phyloP scores from a whole-genome alignment of 2,888 invertebrate species.

The Tenodera sinensis region DNA sequence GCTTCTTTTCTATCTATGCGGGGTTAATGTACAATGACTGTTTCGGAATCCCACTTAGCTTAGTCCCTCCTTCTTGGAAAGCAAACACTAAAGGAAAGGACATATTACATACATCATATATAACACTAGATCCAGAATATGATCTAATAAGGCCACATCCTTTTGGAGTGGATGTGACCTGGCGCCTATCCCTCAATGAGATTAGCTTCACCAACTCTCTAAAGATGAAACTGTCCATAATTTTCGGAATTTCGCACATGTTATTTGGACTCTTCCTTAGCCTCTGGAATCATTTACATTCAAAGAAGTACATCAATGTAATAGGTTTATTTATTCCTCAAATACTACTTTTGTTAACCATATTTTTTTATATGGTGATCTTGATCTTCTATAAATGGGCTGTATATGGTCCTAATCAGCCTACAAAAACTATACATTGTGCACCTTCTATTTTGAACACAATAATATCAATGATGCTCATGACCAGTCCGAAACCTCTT shows the following conservation, averaged over 20 bases:
- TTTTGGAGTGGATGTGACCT: constrained; percentile 55
- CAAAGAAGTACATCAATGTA: constrained; percentile 42
- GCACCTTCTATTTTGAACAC: constrained; percentile 77
- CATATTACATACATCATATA: background rate
- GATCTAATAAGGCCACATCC: constrained; percentile 46
- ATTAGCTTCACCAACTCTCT: constrained; percentile 69
- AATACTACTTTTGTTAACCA: constrained; percentile 50
- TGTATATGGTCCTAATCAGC: constrained; percentile 50
- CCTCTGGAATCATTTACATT: constrained; percentile 28
- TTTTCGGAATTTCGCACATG: constrained; percentile 71
- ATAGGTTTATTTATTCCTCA: constrained; percentile 54
- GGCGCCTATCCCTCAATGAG: constrained; percentile 50
- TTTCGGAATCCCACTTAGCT: constrained; percentile 53
- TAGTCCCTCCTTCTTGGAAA: constrained; percentile 51
- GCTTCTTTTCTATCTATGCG: constrained; percentile 38
- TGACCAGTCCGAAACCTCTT: constrained; percentile 49
- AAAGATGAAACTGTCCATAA: constrained; percentile 72
- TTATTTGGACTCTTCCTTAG: constrained; percentile 66
- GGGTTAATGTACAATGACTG: constrained; percentile 57
- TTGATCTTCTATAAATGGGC: constrained; percentile 70
- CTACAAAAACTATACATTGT: constrained; percentile 49
- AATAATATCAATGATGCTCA: constrained; percentile 77
- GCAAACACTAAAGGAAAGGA: background rate
- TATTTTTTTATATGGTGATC: constrained; percentile 58
- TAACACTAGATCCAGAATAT: constrained; percentile 33